Percentiles rank a stretch among this genome's conserved stretches.
phyloP scores from a whole-genome alignment of 2,113 vertebrate genomes.

The Phrynocephalus versicolor region DNA sequence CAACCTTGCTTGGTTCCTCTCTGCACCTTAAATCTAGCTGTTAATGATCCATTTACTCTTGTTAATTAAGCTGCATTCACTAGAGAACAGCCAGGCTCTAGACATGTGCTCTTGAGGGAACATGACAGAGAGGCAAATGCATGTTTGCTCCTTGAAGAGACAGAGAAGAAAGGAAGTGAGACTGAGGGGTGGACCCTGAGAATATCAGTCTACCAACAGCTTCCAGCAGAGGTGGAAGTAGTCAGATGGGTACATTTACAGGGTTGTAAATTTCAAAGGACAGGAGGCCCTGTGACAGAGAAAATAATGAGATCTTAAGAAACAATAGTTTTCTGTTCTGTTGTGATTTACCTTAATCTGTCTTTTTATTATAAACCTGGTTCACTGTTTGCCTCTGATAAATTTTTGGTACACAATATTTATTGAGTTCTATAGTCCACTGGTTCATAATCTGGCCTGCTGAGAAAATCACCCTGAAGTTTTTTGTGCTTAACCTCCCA shows the following conservation, averaged over 20 bases:
- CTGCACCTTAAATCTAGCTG: no score
- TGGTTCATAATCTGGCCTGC: not conserved
- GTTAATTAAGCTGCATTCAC: no score
- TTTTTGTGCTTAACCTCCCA: not conserved
- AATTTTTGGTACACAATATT: not conserved
- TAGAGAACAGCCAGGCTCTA: no score
- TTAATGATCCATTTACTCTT: no score
- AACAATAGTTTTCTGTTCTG: not conserved
- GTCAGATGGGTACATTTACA: not conserved
- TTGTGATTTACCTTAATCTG: not conserved
- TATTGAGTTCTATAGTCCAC: not conserved
- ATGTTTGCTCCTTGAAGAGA: no score
- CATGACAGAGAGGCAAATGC: no score
- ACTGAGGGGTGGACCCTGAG: no score
- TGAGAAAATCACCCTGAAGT: not conserved
- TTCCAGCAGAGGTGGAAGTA: not conserved
- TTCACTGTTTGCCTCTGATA: not conserved
- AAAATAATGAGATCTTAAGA: not conserved
- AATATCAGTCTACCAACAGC: no score
- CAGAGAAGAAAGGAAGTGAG: no score
- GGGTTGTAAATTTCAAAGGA: not conserved
- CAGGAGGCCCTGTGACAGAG: not conserved
- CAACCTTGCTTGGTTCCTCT: no score
- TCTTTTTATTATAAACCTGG: not conserved
- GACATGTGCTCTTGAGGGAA: no score